Conservation (phyloP, 2,113 vertebrate species). For the Ceyx cyanopectus region DNA sequence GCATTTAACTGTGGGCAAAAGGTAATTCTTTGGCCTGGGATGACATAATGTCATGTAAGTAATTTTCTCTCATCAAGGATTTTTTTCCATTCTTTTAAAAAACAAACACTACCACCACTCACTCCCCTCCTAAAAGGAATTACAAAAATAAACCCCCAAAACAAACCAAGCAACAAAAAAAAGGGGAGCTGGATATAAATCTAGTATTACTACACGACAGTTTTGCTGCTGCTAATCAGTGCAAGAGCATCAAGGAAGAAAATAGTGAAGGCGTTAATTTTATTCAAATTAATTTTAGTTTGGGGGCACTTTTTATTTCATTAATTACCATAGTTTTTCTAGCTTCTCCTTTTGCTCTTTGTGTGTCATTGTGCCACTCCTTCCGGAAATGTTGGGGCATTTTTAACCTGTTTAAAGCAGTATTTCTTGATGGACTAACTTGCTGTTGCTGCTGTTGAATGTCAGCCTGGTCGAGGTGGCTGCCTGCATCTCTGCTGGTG, state of each 20-base stretch:
- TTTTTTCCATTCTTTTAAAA: not conserved
- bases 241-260: not conserved
- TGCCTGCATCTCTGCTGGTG: not conserved
- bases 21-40: not conserved
- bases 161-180: not conserved
- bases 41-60: not conserved
- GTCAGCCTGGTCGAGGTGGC: not conserved
- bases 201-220: rapidly evolving
- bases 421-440: not conserved
- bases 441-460: not conserved
- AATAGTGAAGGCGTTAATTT: not conserved
- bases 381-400: not conserved
- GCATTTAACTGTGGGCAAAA: not conserved
- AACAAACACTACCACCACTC: not conserved
- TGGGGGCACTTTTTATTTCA: not conserved
- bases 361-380: not conserved
- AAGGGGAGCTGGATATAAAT: not conserved
- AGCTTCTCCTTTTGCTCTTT: not conserved
- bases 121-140: not conserved
- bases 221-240: not conserved
- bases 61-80: not conserved
- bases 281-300: not conserved
- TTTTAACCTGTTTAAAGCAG: not conserved
- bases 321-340: not conserved
- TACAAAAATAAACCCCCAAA: not conserved